Percentiles rank a stretch among this genome's conserved stretches.
phyloP scores from a whole-genome alignment of 1,140 invertebrate genomes.

The Bemisia tabaci region DNA sequence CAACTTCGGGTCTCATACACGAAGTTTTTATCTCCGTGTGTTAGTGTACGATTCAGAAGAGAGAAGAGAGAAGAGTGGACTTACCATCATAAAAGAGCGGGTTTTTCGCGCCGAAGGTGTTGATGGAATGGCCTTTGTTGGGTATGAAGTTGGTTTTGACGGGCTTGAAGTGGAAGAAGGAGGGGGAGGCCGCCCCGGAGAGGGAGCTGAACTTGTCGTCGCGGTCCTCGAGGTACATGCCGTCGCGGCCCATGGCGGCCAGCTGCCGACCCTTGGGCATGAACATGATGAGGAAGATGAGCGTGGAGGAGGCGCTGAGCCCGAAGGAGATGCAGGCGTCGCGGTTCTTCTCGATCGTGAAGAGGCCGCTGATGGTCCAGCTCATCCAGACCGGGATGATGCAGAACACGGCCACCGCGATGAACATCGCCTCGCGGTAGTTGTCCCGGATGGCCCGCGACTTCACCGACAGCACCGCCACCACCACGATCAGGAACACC shows the following conservation, averaged over 20 bases:
- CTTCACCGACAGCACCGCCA: conserved; percentile 66
- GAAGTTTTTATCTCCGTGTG: too few relatives aligned
- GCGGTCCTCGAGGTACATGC: conserved; percentile 60
- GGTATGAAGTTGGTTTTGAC: conserved; percentile 39
- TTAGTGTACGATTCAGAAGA: not conserved
- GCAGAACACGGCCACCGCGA: conserved; percentile 68
- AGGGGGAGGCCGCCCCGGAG: conserved; percentile 63
- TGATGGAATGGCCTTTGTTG: conserved; percentile 16
- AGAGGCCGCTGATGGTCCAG: conserved; percentile 42
- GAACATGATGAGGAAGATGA: conserved; percentile 85
- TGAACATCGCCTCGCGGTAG: conserved; percentile 78
- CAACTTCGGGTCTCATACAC: too few relatives aligned
- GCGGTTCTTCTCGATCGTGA: conserved; percentile 57
- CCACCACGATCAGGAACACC: conserved; percentile 66
- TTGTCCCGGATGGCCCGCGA: conserved; percentile 82
- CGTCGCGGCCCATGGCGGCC: conserved; percentile 71
- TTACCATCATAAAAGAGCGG: not conserved
- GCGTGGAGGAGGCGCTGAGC: conserved; percentile 59
- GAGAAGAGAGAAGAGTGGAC: not conserved
- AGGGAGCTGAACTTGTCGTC: conserved; percentile 61
- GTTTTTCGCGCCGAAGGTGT: conserved; percentile 17
- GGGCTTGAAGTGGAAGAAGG: conserved; percentile 83
- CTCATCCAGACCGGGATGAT: conserved; percentile 73
- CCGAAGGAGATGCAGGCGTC: conserved; percentile 82
- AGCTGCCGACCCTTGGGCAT: conserved; percentile 83